A percentile compares a stretch with the other conserved stretches of the same genome.
phyloP scores from a whole-genome alignment of 2,888 invertebrate genomes.

The Caenorhabditis becei region DNA sequence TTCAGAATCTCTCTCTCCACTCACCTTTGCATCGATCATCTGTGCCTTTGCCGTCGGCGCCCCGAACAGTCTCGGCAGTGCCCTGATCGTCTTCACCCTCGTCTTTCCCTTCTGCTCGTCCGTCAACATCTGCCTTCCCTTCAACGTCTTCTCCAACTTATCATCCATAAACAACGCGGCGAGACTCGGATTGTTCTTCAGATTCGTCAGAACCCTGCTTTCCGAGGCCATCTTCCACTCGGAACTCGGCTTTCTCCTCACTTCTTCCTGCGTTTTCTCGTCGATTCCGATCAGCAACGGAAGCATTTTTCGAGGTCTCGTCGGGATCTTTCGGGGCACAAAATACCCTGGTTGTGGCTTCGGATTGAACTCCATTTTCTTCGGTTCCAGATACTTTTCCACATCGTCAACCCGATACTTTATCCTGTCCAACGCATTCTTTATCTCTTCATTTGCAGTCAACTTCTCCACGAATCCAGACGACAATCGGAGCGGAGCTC shows the following conservation, averaged over 20 bases:
- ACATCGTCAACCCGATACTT: constrained; percentile 68
- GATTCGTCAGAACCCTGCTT: constrained; percentile 56
- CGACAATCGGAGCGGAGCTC: constrained; percentile 58
- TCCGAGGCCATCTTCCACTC: constrained; percentile 54
- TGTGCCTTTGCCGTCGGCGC: constrained; percentile 56
- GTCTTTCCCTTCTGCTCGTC: constrained; percentile 69
- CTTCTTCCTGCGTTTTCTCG: constrained; percentile 53
- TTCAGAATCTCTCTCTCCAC: constrained; percentile 9
- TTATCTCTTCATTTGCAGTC: constrained; percentile 61
- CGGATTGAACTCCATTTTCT: constrained; percentile 66
- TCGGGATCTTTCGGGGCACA: constrained; percentile 71
- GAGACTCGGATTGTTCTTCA: constrained; percentile 75
- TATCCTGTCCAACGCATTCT: constrained; percentile 55
- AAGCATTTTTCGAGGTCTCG: constrained; percentile 76
- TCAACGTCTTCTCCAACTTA: constrained; percentile 65
- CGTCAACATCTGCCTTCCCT: constrained; percentile 66
- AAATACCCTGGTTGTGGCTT: constrained; percentile 74
- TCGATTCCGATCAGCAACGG: constrained; percentile 75
- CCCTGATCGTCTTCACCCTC: constrained; percentile 56
- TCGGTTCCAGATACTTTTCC: constrained; percentile 71
- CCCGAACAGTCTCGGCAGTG: constrained; percentile 68
- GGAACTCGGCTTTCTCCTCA: constrained; percentile 42
- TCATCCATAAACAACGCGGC: constrained; percentile 75
- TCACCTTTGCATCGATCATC: constrained; percentile 71
- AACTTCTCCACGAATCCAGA: constrained; percentile 63